Percentiles rank a stretch among this genome's conserved stretches.
Conservation (phyloP, 1,140 invertebrate genomes). For the Brevipalpus yothersi region DNA sequence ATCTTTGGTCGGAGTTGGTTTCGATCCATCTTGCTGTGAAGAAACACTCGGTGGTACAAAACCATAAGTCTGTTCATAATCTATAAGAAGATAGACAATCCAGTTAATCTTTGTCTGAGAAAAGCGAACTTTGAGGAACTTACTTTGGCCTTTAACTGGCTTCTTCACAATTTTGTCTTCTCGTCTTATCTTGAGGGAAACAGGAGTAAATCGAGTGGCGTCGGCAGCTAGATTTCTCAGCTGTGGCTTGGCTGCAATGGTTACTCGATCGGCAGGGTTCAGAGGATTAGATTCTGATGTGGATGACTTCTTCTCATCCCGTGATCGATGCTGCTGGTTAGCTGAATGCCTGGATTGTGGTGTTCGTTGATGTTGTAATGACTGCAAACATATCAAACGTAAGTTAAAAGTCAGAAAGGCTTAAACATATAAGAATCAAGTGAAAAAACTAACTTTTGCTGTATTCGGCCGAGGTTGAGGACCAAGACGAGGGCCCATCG, state of each 20-base stretch:
- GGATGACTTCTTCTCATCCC: conserved; percentile 15
- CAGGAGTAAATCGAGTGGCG: conserved; percentile 80
- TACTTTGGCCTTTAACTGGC: neutral
- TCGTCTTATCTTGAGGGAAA: conserved; percentile 61
- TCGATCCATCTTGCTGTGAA: neutral
- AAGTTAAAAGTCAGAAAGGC: no score
- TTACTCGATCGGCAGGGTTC: conserved; percentile 29
- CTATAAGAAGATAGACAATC: neutral
- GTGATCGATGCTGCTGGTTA: no score
- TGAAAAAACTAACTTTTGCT: conserved; percentile 11
- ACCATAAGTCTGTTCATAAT: neutral
- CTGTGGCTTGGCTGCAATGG: conserved; percentile 80
- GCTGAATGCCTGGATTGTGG: no score
- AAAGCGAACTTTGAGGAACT: neutral
- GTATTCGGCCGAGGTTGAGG: neutral
- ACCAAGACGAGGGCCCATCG: neutral
- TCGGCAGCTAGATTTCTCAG: conserved; percentile 78
- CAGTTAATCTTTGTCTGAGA: neutral
- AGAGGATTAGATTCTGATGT: neutral
- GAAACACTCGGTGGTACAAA: neutral
- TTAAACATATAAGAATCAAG: no score
- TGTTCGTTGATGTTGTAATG: no score
- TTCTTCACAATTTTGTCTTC: conserved; percentile 28
- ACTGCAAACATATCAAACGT: no score
- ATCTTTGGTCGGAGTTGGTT: conserved; percentile 49